These are phyloP conservation scores for Phrynosoma platyrhinos DNA, from an alignment of 2,113 vertebrate genomes.

Conservation along the genomic window DNA sequence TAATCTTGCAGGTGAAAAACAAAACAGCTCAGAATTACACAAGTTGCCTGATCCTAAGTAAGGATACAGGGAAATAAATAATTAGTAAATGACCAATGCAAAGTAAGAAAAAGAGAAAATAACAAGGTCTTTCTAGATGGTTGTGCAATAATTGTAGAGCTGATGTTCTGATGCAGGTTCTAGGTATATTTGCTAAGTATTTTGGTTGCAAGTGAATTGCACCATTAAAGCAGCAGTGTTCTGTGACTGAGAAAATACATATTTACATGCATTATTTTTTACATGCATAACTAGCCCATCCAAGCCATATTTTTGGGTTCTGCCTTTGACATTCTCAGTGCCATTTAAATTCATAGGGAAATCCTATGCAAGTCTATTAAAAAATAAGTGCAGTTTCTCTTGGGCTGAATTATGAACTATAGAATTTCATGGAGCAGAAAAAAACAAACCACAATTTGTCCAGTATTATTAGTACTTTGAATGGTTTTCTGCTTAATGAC, in stretches of 20 bases:
- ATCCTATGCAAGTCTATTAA: no score
- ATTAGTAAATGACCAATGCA: background rate
- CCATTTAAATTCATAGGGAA: no score
- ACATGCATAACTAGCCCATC: no score
- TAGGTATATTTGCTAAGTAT: background rate
- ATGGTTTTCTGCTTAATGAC: no score
- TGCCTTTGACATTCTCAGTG: no score
- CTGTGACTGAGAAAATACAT: background rate
- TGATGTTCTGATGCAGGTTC: background rate
- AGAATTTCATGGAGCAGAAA: no score
- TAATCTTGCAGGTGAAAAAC: constrained; percentile 45
- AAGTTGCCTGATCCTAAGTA: constrained; percentile 14
- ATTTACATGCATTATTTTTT: background rate
- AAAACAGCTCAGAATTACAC: constrained; percentile 29
- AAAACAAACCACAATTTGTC: no score
- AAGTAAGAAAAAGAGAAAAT: background rate
- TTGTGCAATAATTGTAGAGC: background rate
- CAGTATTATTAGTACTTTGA: no score
- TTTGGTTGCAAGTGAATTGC: background rate
- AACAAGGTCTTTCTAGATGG: background rate
- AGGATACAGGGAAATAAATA: background rate
- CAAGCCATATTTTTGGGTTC: no score
- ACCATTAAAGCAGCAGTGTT: background rate
- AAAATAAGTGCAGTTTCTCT: no score
- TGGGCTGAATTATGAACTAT: no score